Conservation (phyloP, 2,888 invertebrate genomes). For the Platycheirus albimanus region DNA sequence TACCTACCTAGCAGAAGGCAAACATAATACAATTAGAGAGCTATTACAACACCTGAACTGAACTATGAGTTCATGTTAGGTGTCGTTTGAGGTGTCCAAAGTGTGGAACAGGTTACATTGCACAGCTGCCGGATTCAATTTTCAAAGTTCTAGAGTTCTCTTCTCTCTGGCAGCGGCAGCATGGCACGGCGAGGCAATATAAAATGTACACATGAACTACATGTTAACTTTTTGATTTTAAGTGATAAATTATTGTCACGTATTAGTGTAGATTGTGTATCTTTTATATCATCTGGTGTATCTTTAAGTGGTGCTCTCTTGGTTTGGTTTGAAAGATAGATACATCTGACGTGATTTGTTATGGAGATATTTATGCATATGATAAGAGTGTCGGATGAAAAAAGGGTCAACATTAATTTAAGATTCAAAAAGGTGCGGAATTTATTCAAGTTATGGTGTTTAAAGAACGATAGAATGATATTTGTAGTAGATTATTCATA, state of each 20-base stretch:
- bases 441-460: too few species aligned
- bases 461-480: too few species aligned
- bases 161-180: not conserved
- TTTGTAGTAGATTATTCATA: too few species aligned
- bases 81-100: conserved; percentile 1
- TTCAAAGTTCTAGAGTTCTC: conserved; percentile 10
- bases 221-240: conserved; percentile 34
- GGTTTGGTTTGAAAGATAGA: not conserved
- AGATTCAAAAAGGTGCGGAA: too few species aligned
- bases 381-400: not conserved
- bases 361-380: not conserved
- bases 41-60: conserved; percentile 48
- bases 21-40: conserved; percentile 59
- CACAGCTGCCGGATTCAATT: conserved; percentile 49
- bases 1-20: too few species aligned
- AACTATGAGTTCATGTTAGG: conserved; percentile 48
- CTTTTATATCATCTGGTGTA: conserved; percentile 1
- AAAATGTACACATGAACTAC: not conserved
- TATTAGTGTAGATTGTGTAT: conserved; percentile 33
- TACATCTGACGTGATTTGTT: conserved; percentile 6
- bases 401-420: conserved; percentile 9
- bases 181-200: not conserved
- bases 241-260: conserved; percentile 51
- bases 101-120: conserved; percentile 43
- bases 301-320: conserved; percentile 31